Base-by-base conservation (phyloP, 2,797 vertebrate genomes). In the Neosilurus mollespiculum region DNA sequence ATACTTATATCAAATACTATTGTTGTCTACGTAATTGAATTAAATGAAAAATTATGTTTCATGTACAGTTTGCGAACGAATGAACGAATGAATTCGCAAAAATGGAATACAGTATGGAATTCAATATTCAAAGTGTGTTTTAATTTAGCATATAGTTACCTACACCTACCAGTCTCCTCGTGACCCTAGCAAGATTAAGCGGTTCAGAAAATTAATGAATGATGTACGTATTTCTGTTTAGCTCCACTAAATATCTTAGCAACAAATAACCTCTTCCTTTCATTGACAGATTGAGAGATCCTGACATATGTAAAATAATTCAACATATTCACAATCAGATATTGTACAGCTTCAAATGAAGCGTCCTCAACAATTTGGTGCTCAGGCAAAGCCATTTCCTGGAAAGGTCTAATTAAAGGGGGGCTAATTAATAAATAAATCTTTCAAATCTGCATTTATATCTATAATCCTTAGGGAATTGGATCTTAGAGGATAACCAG, bases 381-480 rank as follows among this genome's bases (percentile, higher is more conserved):
- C n/a, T 72, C 79, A 90, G 88, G 86, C 81, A 78, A 88, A 84
- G 51, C 69, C 67, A 78, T 69, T 53, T 59, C 16, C 54, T 12
- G 22, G 34, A 83, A 61, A 81, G 78, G 84, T 87, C 86, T 89
- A 91, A 92, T 91, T 88, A 92, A 90, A 88, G 54, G 56, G 26
- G 59, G 83, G 86, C 85, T 90, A 90, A 92, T 92, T 88, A 91
- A 90, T 87, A 87, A 87, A 73, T 75, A 64, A 54, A 78, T 65
- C 71, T 64, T 78, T 34, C 43, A 81, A 56, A 86, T 62, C 66
- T 69, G 77, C 78, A 72, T 72, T 70, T 53, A 83, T 64, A 24
- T 78, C 80, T 81, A 54, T 34, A 58, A 51, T 89, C 87, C 84
- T 66, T 37, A 34, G 80, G 65, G 88, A 87, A 84, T 76, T 24